Conservation (phyloP, 1,140 invertebrate species). For the Drosophila rufa region DNA sequence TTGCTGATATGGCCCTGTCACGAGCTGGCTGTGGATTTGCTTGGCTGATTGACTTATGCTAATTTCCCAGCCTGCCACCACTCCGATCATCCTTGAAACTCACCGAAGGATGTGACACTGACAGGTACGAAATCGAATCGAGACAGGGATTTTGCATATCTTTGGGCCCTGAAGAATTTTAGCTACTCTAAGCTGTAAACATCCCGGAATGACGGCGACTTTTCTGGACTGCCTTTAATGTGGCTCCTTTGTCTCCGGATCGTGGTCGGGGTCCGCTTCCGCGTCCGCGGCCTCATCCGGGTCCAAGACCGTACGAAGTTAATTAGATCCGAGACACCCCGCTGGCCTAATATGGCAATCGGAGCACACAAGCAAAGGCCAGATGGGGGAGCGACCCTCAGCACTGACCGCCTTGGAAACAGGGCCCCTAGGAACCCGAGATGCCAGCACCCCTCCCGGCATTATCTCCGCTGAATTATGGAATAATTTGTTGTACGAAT, state of each 20-base stretch:
- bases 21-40: constrained; percentile 7
- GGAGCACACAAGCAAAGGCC: not conserved
- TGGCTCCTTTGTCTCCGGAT: not conserved
- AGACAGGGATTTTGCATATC: not conserved
- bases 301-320: constrained; percentile 13
- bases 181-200: not conserved
- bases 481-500: constrained; percentile 10
- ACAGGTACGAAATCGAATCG: constrained; percentile 18
- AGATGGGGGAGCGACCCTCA: not conserved
- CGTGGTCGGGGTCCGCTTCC: not conserved
- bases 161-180: not conserved
- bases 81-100: constrained; percentile 10
- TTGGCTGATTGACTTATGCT: constrained; percentile 66
- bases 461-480: constrained; percentile 18
- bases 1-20: constrained; percentile 11
- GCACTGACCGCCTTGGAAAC: constrained; percentile 10
- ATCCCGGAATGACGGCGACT: not conserved
- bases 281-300: not conserved
- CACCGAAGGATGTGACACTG: constrained; percentile 24
- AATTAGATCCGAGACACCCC: constrained; percentile 34
- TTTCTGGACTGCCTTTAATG: constrained; percentile 6
- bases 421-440: not conserved
- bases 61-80: constrained; percentile 40
- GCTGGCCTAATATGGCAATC: constrained; percentile 26
- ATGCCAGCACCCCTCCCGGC: not conserved